These are phyloP conservation scores for Tympanoctomys barrerae DNA, from an alignment of 2,797 vertebrate species.

Conservation along the genomic window DNA sequence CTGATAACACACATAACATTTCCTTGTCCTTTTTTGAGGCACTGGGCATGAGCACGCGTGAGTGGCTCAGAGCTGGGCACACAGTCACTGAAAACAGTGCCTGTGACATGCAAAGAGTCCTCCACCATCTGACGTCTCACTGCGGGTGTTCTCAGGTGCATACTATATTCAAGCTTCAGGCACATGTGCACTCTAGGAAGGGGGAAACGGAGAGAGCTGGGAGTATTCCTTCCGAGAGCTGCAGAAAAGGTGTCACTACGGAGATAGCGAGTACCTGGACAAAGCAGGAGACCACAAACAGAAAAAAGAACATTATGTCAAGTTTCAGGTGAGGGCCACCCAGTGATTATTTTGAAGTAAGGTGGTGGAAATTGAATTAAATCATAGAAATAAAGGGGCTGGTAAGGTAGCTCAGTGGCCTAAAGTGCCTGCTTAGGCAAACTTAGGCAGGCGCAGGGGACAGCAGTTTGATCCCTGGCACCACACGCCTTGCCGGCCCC, in stretches of 20 bases:
- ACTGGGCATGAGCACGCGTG: not conserved
- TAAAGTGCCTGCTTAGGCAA: too few species aligned
- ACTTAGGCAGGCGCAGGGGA: too few species aligned
- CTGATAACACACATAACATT: not conserved
- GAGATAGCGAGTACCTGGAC: not conserved
- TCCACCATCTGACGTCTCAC: not conserved
- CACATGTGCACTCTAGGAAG: not conserved
- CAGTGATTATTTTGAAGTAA: not conserved
- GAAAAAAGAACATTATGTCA: not conserved
- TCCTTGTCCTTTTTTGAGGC: not conserved
- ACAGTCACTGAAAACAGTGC: fast-evolving
- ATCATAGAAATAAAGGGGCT: not conserved
- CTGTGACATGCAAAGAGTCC: not conserved
- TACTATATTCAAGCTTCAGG: fast-evolving
- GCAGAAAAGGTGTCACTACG: not conserved
- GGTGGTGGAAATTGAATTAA: not conserved
- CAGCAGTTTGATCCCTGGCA: too few species aligned
- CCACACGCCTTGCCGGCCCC: too few species aligned
- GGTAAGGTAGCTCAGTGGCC: too few species aligned
- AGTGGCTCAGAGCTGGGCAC: not conserved
- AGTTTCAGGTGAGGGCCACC: not conserved
- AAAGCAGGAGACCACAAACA: not conserved
- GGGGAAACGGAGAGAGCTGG: not conserved
- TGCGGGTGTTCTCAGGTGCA: not conserved
- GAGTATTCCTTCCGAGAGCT: not conserved